Conservation (phyloP, 2,888 invertebrate species). For the Tholera decimalis region DNA sequence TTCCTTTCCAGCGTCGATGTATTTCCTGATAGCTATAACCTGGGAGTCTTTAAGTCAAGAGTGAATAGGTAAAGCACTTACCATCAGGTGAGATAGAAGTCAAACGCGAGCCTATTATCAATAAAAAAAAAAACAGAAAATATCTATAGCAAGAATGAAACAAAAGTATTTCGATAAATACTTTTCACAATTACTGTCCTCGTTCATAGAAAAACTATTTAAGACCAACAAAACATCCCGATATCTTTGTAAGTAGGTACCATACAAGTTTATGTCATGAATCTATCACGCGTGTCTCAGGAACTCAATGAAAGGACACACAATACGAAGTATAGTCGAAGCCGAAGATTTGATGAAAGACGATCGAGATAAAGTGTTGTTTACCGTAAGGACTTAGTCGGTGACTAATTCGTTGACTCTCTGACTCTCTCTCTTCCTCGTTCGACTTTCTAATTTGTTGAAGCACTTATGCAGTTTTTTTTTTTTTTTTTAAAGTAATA, state of each 20-base stretch:
- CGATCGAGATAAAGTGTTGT: constrained; percentile 15
- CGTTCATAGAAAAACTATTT: not conserved
- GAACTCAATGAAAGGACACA: constrained; percentile 19
- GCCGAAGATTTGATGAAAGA: constrained; percentile 4
- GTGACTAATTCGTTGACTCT: not conserved
- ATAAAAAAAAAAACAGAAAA: too few relatives aligned
- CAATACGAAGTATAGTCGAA: constrained; percentile 15
- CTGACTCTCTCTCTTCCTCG: too few relatives aligned
- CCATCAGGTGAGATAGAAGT: too few relatives aligned
- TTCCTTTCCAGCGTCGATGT: too few relatives aligned
- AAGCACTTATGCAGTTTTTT: too few relatives aligned
- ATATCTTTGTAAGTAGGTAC: not conserved
- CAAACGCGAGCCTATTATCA: too few relatives aligned
- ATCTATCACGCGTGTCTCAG: constrained; percentile 25
- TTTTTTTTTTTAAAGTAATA: too few relatives aligned
- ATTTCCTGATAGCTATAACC: too few relatives aligned
- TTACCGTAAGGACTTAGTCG: constrained; percentile 6
- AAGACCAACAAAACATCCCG: constrained; percentile 14
- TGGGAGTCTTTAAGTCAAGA: too few relatives aligned
- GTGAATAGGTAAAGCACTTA: too few relatives aligned
- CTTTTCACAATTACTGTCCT: not conserved
- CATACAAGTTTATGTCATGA: constrained; percentile 22
- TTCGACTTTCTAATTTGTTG: too few relatives aligned
- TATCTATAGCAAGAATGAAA: not conserved
- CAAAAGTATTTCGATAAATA: constrained; percentile 11